Evolutionary conservation across 2,888 invertebrate species (phyloP).

Genomic region (Morinoia aosen): DNA sequence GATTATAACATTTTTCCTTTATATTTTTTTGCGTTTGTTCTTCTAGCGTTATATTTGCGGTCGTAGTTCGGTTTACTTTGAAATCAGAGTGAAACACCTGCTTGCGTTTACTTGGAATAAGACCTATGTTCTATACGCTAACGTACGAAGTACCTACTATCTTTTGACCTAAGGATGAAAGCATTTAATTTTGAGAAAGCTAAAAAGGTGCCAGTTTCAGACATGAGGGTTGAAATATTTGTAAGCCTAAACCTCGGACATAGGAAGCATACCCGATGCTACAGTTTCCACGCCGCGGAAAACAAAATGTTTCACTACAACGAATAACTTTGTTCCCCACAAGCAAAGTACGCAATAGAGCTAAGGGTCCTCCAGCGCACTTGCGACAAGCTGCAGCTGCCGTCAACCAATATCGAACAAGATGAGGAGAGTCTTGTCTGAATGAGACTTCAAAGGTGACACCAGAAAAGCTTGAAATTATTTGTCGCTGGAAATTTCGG

Average conservation of each 20-base stretch:
- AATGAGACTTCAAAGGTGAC: not conserved
- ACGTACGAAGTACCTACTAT: no score
- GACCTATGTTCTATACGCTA: no score
- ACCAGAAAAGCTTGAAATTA: no score
- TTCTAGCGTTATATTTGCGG: no score
- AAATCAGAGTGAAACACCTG: no score
- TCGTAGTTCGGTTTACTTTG: no score
- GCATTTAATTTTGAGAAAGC: not conserved
- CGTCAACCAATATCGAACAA: not conserved
- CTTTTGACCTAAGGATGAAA: no score
- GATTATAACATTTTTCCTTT: no score
- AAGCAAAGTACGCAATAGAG: not conserved
- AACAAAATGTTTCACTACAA: not conserved
- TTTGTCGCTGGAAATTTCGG: no score
- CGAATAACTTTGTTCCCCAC: not conserved
- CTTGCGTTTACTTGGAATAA: no score
- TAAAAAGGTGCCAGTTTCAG: not conserved
- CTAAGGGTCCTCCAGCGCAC: not conserved
- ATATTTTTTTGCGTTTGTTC: no score
- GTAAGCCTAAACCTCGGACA: not conserved
- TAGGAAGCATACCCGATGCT: not conserved
- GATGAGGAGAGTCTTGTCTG: not conserved
- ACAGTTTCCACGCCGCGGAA: not conserved
- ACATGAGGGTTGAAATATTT: not conserved
- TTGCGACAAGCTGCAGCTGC: not conserved